Evolutionary conservation across 2,888 invertebrate genomes (phyloP), one percentile per base, ranked within the genome.

Genomic region (Callimorpha dominula): DNA sequence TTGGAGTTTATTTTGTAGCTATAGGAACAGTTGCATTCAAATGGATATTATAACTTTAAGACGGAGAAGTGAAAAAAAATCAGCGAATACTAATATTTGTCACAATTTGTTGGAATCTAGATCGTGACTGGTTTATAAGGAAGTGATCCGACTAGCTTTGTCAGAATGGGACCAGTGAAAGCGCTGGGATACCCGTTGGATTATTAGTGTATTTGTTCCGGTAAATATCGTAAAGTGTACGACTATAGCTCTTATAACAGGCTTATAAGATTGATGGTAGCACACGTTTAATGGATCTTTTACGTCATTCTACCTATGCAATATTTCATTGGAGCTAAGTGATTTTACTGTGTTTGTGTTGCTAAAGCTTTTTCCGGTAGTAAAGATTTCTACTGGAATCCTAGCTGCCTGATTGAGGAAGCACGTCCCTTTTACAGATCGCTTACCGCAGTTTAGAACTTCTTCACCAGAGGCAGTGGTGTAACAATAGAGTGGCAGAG

Each of bases 141-240:
- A 88, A 88, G 85, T 84, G 81, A 79, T 85, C 77, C 76, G 79
- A 83, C 79, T 82, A 52, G 78, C 79, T 80, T 76, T 65, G 79
- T 68, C 64, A 54, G 62, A 82, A 77, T 80, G 75, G 77, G 81
- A 76, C 17, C 78, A 81, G 87, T 86, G 87, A 87, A 88, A 88
- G 87, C 87, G 46, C 52, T 78, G 68, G 83, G 83, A 83, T 83
- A 78, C 72, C 69, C 40, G 62, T 63, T 50, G 46, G 49, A 63
- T 62, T 66, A 43, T 46, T 50, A 46, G 20, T 50, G 40, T 49
- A 63, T 63, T 69, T 49, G 62, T 69, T 69, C 69, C 69, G 62
- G 69, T 69, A 49, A 69, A 50, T 14, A 9, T 60, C 50, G 8
- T 17, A 40, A 63, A 49, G 31, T 60, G 31, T 20, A 11, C 9